Evolutionary conservation across 1,140 invertebrate species (phyloP).

Genomic region (Mylabris phalerata): DNA sequence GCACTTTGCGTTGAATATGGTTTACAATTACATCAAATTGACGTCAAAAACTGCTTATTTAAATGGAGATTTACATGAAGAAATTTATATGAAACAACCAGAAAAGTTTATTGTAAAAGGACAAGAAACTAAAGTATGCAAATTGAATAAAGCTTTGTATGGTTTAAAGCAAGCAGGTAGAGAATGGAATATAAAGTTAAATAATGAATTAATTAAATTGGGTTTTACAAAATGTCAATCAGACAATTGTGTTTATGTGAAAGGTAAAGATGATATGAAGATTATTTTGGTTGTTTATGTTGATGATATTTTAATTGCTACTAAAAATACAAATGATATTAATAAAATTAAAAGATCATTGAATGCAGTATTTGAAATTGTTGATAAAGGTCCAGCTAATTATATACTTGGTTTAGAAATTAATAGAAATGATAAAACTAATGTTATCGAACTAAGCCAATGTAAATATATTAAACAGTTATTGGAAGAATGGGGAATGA

Average conservation of each 20-base stretch:
- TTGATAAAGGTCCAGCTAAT: conserved; percentile 31
- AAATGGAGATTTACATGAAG: conserved; percentile 28
- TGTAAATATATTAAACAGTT: conserved; percentile 36
- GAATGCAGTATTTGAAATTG: neutral
- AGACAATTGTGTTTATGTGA: no score
- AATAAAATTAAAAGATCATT: no score
- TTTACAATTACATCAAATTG: conserved; percentile 30
- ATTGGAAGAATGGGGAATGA: conserved; percentile 36
- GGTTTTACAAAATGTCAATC: no score
- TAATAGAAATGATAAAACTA: conserved; percentile 30
- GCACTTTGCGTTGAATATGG: conserved; percentile 17
- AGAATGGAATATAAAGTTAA: conserved; percentile 17
- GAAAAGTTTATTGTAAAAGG: conserved; percentile 25
- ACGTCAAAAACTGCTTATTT: conserved; percentile 34
- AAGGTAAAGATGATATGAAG: no score
- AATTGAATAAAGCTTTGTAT: conserved; percentile 41
- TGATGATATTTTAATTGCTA: no score
- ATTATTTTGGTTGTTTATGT: no score
- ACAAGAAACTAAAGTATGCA: conserved; percentile 25
- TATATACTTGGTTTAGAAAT: conserved; percentile 35
- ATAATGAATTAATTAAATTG: no score
- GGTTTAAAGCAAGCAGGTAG: conserved; percentile 41
- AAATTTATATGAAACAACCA: conserved; percentile 34
- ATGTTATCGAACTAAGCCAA: conserved; percentile 34
- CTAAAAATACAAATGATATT: no score